Base-by-base conservation (phyloP, 2,113 vertebrate genomes). In the Rattus rattus region DNA sequence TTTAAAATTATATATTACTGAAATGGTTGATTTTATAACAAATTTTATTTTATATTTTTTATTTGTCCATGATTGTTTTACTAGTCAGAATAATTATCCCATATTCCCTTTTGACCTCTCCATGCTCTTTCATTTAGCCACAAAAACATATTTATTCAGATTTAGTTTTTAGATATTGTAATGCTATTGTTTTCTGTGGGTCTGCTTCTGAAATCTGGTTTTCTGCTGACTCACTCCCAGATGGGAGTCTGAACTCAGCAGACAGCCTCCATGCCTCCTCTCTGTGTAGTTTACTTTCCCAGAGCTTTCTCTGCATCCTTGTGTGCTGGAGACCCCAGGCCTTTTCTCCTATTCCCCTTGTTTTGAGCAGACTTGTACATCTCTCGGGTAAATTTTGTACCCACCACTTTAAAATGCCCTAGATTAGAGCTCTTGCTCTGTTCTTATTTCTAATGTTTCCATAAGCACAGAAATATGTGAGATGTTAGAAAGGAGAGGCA, bases 31-130 rank as follows among this genome's bases (percentile, higher is more conserved):
- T 90, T 93, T 96, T 59, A 83, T 39, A 59, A 39, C 87, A 95
- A 88, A 87, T 79, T 83, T 81, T 93, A 90, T 56, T 80, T 97
- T 73, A 67, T 12, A 79, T 69, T 49, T 90, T 73, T 87, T 4
- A 86, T 85, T 94, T 59, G 20, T n/a, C 33, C 67, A 76, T 79
- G 17, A 0, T 22, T 67, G 13, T 43, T 79, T 88, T 56, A 26
- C 61, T 30, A 89, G n/a, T 67, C 67, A 73, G 52, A 72, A 56
- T 7, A 69, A 73, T 69, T 67, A 87, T 24, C 93, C 4, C 30
- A 36, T 67, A 54, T 88, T 84, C 91, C 12, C 54, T 72, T 63
- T 19, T 61, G 28, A 73, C 22, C 4, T 87, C 91, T 89, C 49
- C 65, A 20, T 22, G 63, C 1, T 36, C 49, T 67, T 67, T 59